Base-by-base conservation (phyloP, 2,113 vertebrate species). In the Theristicus caerulescens region DNA sequence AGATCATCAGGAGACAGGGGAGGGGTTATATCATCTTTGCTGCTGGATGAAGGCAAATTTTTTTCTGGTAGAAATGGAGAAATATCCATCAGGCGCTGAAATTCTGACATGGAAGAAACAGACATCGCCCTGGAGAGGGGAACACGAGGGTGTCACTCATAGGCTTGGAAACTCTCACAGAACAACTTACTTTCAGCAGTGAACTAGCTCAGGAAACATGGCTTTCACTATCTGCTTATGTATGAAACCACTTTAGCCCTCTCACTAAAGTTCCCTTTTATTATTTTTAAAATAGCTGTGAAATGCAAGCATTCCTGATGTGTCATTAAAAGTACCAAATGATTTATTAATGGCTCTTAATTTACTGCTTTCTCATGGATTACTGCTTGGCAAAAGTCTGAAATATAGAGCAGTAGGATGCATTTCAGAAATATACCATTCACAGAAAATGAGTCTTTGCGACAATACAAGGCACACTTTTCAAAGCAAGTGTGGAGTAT, bases 91-190 rank as follows among this genome's bases (percentile, higher is more conserved):
- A 99, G 91, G 69, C 99, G 98, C 95, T 99, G 99, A 98, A 99
- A 99, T 97, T 99, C 99, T 4, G 99, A 99, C 99, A 99, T 99
- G 96, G 99, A 99, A 92, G 99, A 99, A 85, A 99, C 99, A 0
- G 99, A 99, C 97, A 99, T 99, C 1, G 99, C 99, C 98, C 99
- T 99, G 97, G 42, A 93, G 85, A 96, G 34, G 13, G 74, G 40
- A 92, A 70, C 3, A 57, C 3, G 14, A 74, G 11, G 84, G 40
- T 55, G n/a, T 91, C 46, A 95, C 51, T 79, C 21, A 24, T 4
- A 80, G 7, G 2, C 57, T 70, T 55, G 57, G 67, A 85, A 92
- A 71, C 25, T 55, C 38, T 67, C 31, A 62, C 3, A 76, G 20
- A 88, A 11, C 1, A 2, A 49, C 38, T 76, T 62, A 34, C 42